A percentile compares a stretch with the other conserved stretches of the same genome.
Evolutionary conservation across 2,797 vertebrate genomes (phyloP).

Genomic region (Mormyrops boulengeri): DNA sequence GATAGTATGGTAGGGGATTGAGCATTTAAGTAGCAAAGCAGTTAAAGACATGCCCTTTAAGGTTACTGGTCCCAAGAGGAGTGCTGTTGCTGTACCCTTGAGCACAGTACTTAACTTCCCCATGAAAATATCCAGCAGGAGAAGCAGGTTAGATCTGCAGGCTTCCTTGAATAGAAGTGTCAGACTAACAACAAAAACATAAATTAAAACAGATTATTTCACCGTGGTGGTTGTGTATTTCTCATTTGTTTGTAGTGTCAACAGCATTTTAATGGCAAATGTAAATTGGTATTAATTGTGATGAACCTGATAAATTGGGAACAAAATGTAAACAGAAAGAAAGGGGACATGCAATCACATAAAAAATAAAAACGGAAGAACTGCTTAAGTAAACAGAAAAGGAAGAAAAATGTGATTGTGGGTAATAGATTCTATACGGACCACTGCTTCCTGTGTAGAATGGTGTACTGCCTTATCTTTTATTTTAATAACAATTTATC

Average conservation of each 20-base stretch:
- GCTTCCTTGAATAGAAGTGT: not conserved
- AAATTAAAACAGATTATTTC: not conserved
- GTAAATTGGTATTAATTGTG: not conserved
- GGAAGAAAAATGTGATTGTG: not conserved
- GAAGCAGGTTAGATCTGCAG: not conserved
- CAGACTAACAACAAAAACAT: not conserved
- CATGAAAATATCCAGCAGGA: not conserved
- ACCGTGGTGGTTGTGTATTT: not conserved
- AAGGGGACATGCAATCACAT: not conserved
- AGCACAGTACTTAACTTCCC: not conserved
- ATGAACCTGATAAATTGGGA: not conserved
- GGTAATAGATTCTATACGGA: not conserved
- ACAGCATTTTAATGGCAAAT: not conserved
- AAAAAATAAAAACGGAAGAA: not conserved
- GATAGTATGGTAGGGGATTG: not conserved
- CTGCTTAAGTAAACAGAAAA: not conserved
- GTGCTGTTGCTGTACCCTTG: not conserved
- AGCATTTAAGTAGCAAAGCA: not conserved
- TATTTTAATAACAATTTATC: not conserved
- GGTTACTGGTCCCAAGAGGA: not conserved
- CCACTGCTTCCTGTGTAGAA: not conserved
- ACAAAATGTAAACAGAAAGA: not conserved
- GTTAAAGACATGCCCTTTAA: not conserved
- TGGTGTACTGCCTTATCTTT: not conserved
- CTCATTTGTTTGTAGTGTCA: not conserved